A percentile compares a stretch with the other conserved stretches of the same genome.
phyloP scores from a whole-genome alignment of 1,140 invertebrate species.

The Parapsyche elsis region DNA sequence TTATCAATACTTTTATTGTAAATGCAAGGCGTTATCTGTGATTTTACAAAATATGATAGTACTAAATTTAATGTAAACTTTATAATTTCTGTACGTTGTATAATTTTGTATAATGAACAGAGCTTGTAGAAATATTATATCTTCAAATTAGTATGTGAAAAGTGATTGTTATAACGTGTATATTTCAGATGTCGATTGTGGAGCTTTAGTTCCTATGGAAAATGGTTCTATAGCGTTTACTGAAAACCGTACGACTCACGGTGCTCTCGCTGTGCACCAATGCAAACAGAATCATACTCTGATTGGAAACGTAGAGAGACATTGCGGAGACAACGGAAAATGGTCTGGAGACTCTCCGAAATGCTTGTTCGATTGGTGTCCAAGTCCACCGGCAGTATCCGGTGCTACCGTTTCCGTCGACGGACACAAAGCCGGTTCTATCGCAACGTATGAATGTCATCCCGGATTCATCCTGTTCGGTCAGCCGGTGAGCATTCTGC shows the following conservation, averaged over 20 bases:
- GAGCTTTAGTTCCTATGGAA: constrained; percentile 74
- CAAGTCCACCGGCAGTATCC: constrained; percentile 78
- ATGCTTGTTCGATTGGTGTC: constrained; percentile 88
- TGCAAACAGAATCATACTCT: constrained; percentile 89
- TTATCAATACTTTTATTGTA: not conserved
- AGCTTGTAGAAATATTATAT: too few species aligned
- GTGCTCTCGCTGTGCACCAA: constrained; percentile 78
- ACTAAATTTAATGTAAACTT: too few species aligned
- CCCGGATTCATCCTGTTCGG: constrained; percentile 88
- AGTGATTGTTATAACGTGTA: too few species aligned
- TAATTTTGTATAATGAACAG: too few species aligned
- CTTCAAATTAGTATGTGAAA: too few species aligned
- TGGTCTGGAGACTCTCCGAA: constrained; percentile 85
- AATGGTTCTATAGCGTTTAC: constrained; percentile 78
- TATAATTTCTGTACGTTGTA: too few species aligned
- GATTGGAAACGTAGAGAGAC: constrained; percentile 78
- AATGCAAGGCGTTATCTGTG: not conserved
- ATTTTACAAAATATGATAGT: not conserved
- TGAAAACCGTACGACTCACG: constrained; percentile 80
- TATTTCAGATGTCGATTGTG: constrained; percentile 81
- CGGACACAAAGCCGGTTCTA: constrained; percentile 80
- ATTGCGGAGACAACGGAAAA: constrained; percentile 79
- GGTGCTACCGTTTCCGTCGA: constrained; percentile 77
- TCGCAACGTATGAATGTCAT: constrained; percentile 83
- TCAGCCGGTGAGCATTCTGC: constrained; percentile 71